Base-by-base conservation (phyloP, 2,888 invertebrate genomes). In the Oligia strigilis region DNA sequence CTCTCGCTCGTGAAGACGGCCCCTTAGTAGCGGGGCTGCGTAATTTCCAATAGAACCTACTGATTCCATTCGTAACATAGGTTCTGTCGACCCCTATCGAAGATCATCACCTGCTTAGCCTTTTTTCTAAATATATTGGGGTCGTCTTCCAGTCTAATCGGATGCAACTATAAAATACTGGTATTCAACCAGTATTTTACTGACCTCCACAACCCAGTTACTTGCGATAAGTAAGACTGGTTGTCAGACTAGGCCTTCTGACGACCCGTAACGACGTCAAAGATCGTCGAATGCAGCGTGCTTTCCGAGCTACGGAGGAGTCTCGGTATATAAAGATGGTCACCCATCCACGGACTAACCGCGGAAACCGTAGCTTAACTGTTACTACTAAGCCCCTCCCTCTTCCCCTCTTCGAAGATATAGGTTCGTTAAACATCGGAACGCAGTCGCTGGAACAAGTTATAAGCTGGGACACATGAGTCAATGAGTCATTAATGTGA, bases 401-500 rank as follows among this genome's bases (percentile, higher is more conserved):
- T 14, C 14, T 23, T 14, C 4, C 8, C 62, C 8, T n/a, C n/a
- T 29, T 64, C 17, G 29, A 29, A 14, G 1, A 46, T n/a, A 14
- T 52, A 43, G 43, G 6, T 43, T 13, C 3, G 49, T 58, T 69
- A 64, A 52, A 80, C 55, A 55, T 77, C 55, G 72, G 69, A 71
- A 81, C 75, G 80, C 78, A 83, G 69, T 66, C 58, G 40, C 43
- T 49, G 19, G 40, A 67, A 74, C 74, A 62, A 58, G 72, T 87
- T 66, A 62, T 40, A 76, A 78, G 82, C 82, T 29, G 62, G 46
- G 64, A 78, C 66, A 69, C 77, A 80, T 74, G 76, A 86, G 73
- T 85, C 86, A 80, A 77, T 83, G 87, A 77, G 67, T 83, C 85
- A 87, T 87, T 80, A 87, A 75, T 67, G 76, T 72, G 65, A 67